phyloP scores from a whole-genome alignment of 2,888 invertebrate species.

The Glyphotaelius pellucidus region DNA sequence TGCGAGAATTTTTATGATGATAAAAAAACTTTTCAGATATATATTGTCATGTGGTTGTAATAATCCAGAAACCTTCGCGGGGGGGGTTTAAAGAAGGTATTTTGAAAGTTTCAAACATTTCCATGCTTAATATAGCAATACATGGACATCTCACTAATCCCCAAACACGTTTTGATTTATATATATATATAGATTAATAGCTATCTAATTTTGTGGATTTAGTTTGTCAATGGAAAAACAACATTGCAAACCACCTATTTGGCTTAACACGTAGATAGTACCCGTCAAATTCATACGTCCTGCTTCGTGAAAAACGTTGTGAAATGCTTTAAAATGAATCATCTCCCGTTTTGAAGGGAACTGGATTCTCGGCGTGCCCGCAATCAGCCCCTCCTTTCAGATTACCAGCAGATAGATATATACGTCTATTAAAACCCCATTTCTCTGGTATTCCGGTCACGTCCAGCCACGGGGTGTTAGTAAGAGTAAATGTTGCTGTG shows the following conservation, averaged over 20 bases:
- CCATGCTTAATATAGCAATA: too few species aligned
- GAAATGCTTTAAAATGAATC: background rate
- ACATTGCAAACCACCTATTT: background rate
- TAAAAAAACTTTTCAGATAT: too few species aligned
- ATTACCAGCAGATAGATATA: conserved; percentile 15
- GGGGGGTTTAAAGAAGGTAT: too few species aligned
- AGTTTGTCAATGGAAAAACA: background rate
- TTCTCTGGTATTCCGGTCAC: background rate
- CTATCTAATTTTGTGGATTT: too few species aligned
- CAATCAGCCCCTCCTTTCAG: conserved; percentile 14
- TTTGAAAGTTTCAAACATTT: too few species aligned
- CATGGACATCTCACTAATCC: too few species aligned
- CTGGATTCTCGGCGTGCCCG: background rate
- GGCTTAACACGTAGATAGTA: background rate
- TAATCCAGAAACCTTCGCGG: too few species aligned
- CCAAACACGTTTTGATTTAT: too few species aligned
- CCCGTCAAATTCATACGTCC: background rate
- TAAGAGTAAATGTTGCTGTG: conserved; percentile 13
- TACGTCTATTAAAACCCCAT: conserved; percentile 17
- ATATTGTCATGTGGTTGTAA: too few species aligned
- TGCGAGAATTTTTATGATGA: too few species aligned
- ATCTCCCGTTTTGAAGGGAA: background rate
- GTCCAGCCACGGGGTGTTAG: conserved; percentile 27
- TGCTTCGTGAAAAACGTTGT: background rate
- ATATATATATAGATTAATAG: too few species aligned